phyloP scores from a whole-genome alignment of 2,888 invertebrate species.

The Dendrolimus houi region DNA sequence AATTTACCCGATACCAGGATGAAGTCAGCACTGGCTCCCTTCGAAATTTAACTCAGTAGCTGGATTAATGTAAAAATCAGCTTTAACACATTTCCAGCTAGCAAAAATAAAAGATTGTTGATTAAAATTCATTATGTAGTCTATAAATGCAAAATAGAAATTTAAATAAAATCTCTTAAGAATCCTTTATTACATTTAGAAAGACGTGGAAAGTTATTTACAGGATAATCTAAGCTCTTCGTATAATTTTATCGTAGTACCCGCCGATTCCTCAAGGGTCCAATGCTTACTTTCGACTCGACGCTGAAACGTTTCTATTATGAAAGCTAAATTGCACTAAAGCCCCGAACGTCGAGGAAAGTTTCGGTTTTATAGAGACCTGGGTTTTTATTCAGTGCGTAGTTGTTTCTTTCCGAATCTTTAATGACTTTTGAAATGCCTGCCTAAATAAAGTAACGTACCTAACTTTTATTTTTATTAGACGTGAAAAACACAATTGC shows the following conservation, averaged over 20 bases:
- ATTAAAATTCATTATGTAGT: too few species aligned
- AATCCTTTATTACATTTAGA: background rate
- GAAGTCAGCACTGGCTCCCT: too few species aligned
- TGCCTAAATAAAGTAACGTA: too few species aligned
- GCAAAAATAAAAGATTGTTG: background rate
- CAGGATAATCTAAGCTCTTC: conserved; percentile 8
- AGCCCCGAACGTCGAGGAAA: conserved; percentile 45
- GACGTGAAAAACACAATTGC: too few species aligned
- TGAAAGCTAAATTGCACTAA: conserved; percentile 46
- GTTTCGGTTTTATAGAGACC: conserved; percentile 34
- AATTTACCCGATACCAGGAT: too few species aligned
- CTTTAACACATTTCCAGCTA: background rate
- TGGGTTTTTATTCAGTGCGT: conserved; percentile 23
- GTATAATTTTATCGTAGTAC: conserved; percentile 9
- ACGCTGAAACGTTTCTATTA: conserved; percentile 30
- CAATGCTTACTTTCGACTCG: conserved; percentile 3
- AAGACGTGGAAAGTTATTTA: conserved; percentile 3
- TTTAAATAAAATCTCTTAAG: background rate
- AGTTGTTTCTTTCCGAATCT: background rate
- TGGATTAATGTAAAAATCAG: too few species aligned
- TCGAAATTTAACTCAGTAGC: too few species aligned
- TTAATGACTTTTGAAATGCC: too few species aligned
- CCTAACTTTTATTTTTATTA: too few species aligned
- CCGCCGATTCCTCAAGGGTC: conserved; percentile 3
- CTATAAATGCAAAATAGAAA: background rate